Evolutionary conservation across 2,797 vertebrate species (phyloP).

Genomic region (Falco columbarius): DNA sequence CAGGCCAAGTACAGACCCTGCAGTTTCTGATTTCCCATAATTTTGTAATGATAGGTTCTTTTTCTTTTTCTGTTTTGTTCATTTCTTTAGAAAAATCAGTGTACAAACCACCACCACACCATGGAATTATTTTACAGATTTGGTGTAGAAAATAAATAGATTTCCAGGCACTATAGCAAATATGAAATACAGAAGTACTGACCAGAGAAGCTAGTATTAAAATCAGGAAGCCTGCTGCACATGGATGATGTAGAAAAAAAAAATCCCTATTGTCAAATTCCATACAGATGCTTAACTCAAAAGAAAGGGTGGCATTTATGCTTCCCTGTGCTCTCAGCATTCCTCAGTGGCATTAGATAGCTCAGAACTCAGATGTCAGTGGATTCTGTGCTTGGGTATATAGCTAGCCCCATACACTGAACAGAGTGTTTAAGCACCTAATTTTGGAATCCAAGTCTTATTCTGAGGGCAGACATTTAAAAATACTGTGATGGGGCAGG

Average conservation of each 20-base stretch:
- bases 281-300: neutral
- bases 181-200: neutral
- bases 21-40: neutral
- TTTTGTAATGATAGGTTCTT: neutral
- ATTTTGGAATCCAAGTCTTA: neutral
- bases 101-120: neutral
- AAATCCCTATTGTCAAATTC: neutral
- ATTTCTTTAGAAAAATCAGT: neutral
- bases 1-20: neutral
- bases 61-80: neutral
- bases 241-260: neutral
- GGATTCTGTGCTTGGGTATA: neutral
- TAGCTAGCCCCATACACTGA: neutral
- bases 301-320: neutral
- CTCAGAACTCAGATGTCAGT: neutral
- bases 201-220: neutral
- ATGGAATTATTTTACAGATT: neutral
- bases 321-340: neutral
- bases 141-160: neutral
- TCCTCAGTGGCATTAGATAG: neutral
- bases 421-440: neutral
- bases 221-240: neutral
- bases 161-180: neutral
- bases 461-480: neutral
- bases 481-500: neutral